phyloP scores from a whole-genome alignment of 2,113 vertebrate species.

The Abramis brama region DNA sequence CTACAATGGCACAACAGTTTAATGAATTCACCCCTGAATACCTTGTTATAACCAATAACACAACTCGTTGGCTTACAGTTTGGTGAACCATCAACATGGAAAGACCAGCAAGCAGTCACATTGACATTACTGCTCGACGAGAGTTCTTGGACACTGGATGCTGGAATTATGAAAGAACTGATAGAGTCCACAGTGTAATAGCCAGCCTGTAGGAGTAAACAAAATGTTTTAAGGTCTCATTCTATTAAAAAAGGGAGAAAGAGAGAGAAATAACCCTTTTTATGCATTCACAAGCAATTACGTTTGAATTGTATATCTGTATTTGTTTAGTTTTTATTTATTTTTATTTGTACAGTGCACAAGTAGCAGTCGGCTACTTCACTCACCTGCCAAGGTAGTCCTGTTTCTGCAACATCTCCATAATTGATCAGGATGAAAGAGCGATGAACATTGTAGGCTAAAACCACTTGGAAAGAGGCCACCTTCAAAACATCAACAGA shows the following conservation, averaged over 20 bases:
- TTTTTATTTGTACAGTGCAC: neutral
- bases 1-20: too few relatives aligned
- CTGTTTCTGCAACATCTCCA: neutral
- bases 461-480: neutral
- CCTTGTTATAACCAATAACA: too few relatives aligned
- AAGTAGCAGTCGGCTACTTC: neutral
- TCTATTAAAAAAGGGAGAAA: neutral
- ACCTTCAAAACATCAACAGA: neutral
- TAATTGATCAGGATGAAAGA: neutral
- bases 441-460: neutral
- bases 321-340: neutral
- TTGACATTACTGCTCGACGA: neutral
- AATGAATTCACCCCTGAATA: too few relatives aligned
- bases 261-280: too few relatives aligned
- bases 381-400: neutral
- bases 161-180: neutral
- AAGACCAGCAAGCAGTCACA: neutral
- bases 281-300: neutral
- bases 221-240: neutral
- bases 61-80: neutral
- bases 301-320: neutral
- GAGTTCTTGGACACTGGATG: neutral
- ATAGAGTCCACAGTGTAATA: neutral
- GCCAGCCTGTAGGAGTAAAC: neutral
- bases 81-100: neutral